Percentiles rank a stretch among this genome's conserved stretches.
Conservation (phyloP, 2,797 vertebrate species). For the Novumbra hubbsi region DNA sequence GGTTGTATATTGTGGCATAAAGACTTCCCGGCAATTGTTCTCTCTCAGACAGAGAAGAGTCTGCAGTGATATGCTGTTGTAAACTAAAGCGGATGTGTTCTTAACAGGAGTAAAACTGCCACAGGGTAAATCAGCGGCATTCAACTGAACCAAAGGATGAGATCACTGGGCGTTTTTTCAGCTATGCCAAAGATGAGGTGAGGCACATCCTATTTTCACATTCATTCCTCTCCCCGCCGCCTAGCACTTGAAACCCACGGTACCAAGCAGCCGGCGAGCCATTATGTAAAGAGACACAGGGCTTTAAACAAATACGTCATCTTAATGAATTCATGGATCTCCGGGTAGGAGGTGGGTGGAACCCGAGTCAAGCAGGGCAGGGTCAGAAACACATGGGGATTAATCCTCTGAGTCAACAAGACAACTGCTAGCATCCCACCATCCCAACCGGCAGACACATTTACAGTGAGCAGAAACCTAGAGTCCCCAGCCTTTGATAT, state of each 20-base stretch:
- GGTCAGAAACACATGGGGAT: constrained; percentile 73
- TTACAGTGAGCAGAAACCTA: constrained; percentile 63
- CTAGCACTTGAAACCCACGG: constrained; percentile 65
- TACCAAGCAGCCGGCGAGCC: constrained; percentile 63
- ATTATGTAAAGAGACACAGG: constrained; percentile 71
- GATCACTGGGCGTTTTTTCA: constrained; percentile 78
- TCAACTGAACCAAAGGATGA: constrained; percentile 77
- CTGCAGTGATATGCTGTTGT: constrained; percentile 74
- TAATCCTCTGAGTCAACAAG: constrained; percentile 77
- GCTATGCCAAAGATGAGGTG: constrained; percentile 72
- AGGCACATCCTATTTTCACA: constrained; percentile 70
- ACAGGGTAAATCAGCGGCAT: constrained; percentile 75
- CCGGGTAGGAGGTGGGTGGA: constrained; percentile 55
- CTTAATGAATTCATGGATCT: constrained; percentile 75
- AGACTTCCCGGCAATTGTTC: constrained; percentile 60
- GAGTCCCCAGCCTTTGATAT: constrained; percentile 54
- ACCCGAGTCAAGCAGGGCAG: constrained; percentile 71
- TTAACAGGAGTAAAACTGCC: constrained; percentile 67
- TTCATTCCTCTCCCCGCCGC: constrained; percentile 65
- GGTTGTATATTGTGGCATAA: constrained; percentile 48
- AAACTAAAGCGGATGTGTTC: constrained; percentile 62
- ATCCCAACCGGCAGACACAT: constrained; percentile 56
- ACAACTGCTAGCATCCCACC: constrained; percentile 59
- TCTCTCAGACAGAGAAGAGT: constrained; percentile 58
- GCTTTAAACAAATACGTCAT: constrained; percentile 75